Evolutionary conservation across 2,797 vertebrate species (phyloP).

Genomic region (Gobionotothen gibberifrons): DNA sequence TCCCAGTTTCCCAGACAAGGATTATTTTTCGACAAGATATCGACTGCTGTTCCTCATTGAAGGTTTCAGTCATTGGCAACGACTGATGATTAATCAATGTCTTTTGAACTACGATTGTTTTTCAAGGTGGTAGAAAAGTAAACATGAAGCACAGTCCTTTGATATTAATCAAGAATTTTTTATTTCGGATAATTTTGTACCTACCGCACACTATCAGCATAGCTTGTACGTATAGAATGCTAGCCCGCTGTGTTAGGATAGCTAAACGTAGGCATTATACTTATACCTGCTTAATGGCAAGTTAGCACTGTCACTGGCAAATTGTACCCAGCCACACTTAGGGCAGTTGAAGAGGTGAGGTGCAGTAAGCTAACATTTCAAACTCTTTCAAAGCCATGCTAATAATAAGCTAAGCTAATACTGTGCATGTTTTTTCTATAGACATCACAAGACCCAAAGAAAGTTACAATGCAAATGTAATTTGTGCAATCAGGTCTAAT

Average conservation of each 20-base stretch:
- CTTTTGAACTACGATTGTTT: slow-evolving; percentile 11
- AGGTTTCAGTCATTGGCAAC: slow-evolving; percentile 1
- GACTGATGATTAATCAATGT: slow-evolving; percentile 10
- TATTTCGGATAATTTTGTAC: neutral
- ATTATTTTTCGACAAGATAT: slow-evolving; percentile 47
- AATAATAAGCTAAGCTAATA: too few relatives aligned
- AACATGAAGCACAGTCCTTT: neutral
- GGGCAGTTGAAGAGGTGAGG: too few relatives aligned
- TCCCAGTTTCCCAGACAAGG: slow-evolving; percentile 27
- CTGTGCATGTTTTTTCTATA: too few relatives aligned
- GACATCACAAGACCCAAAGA: too few relatives aligned
- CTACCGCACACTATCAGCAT: neutral
- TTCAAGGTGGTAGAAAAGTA: neutral
- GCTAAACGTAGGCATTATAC: neutral
- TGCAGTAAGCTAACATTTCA: too few relatives aligned
- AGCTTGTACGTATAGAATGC: neutral
- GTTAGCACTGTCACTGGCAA: neutral
- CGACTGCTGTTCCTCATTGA: slow-evolving; percentile 17
- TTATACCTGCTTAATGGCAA: neutral
- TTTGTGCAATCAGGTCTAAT: too few relatives aligned
- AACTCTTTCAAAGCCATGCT: too few relatives aligned
- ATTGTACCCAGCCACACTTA: too few relatives aligned
- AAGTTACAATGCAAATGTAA: too few relatives aligned
- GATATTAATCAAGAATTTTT: neutral
- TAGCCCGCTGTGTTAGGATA: neutral